Evolutionary conservation across 2,888 invertebrate genomes (phyloP).

Genomic region (Boloria euphrosyne): DNA sequence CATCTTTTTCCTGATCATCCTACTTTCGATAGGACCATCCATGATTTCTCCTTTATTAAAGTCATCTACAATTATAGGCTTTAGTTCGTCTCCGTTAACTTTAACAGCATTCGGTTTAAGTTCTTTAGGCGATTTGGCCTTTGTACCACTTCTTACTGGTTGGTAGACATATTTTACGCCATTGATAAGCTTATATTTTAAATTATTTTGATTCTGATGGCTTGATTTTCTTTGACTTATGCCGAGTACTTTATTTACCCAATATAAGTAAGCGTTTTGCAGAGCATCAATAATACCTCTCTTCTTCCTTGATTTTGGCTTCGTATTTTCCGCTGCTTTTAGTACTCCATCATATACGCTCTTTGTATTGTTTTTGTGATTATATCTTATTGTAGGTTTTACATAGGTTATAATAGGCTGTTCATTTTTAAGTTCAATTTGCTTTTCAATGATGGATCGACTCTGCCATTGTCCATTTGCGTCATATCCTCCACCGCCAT

Average conservation of each 20-base stretch:
- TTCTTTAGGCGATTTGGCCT: constrained; percentile 56
- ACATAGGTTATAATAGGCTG: constrained; percentile 55
- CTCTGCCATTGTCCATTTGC: constrained; percentile 78
- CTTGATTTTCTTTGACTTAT: constrained; percentile 48
- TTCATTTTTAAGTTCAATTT: constrained; percentile 37
- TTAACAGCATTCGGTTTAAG: constrained; percentile 33
- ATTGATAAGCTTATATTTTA: constrained; percentile 64
- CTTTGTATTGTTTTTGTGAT: constrained; percentile 43
- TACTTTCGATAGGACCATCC: constrained; percentile 60
- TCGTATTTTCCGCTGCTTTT: constrained; percentile 31
- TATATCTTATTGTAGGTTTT: constrained; percentile 51
- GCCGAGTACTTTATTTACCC: constrained; percentile 62
- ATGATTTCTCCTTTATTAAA: constrained; percentile 74
- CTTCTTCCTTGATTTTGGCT: constrained; percentile 55
- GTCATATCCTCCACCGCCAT: constrained; percentile 68
- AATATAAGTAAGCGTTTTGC: constrained; percentile 66
- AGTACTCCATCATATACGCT: constrained; percentile 42
- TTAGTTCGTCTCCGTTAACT: constrained; percentile 43
- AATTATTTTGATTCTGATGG: constrained; percentile 47
- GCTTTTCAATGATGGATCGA: constrained; percentile 60
- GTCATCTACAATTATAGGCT: constrained; percentile 59
- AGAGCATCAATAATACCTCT: constrained; percentile 63
- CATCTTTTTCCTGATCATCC: constrained; percentile 62
- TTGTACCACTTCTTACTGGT: constrained; percentile 54
- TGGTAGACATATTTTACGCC: constrained; percentile 68